Conservation (phyloP, 2,888 invertebrate genomes). For the Caenorhabditis imperialis region DNA sequence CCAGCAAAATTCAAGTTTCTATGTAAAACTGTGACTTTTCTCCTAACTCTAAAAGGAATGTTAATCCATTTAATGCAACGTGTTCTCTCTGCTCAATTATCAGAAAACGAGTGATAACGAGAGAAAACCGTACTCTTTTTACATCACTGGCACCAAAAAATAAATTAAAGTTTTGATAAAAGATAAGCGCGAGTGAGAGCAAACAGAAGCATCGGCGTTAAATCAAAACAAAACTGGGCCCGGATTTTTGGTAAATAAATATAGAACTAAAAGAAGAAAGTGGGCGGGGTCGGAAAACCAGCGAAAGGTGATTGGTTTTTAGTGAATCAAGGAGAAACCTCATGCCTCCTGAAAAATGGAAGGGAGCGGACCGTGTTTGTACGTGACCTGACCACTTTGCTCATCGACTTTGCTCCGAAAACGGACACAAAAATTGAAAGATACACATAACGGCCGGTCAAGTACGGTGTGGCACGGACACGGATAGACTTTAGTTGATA, state of each 20-base stretch:
- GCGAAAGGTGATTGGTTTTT: background rate
- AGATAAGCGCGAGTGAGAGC: slow-evolving; percentile 14
- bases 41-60: too few species aligned
- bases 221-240: too few species aligned
- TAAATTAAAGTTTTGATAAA: slow-evolving; percentile 15
- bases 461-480: slow-evolving; percentile 21
- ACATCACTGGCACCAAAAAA: too few species aligned
- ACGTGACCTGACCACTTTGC: slow-evolving; percentile 43
- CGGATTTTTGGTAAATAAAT: background rate
- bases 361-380: slow-evolving; percentile 44
- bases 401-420: slow-evolving; percentile 30
- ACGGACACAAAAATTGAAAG: slow-evolving; percentile 11
- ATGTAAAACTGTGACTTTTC: too few species aligned
- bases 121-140: background rate
- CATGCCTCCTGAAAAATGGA: background rate
- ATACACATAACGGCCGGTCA: slow-evolving; percentile 12
- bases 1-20: too few species aligned
- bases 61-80: too few species aligned
- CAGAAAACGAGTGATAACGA: background rate
- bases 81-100: too few species aligned
- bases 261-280: slow-evolving; percentile 25
- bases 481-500: background rate
- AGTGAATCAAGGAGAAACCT: background rate
- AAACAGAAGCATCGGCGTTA: slow-evolving; percentile 28
- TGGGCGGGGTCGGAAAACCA: background rate